Evolutionary conservation across 37 sponge, comb jelly and placozoan species (phyloP).

Genomic region (Diacarnus erythraeanus): DNA sequence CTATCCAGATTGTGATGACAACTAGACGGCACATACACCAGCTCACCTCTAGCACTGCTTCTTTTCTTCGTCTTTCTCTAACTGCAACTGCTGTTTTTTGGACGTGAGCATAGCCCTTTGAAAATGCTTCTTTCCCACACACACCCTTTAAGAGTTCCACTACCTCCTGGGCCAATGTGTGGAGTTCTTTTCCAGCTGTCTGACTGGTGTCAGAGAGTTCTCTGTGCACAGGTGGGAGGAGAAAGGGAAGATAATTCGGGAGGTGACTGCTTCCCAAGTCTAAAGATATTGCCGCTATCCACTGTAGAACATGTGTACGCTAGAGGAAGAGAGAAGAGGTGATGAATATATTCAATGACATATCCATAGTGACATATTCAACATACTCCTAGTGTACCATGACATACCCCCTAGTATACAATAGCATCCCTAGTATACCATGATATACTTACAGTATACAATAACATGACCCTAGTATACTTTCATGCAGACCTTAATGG

Average conservation of each 20-base stretch:
- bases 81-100: slow-evolving; percentile 34
- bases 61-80: slow-evolving; percentile 63
- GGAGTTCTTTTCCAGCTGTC: slow-evolving; percentile 48
- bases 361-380: too few relatives aligned
- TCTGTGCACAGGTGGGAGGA: slow-evolving; percentile 66
- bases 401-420: too few relatives aligned
- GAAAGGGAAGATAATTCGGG: slow-evolving; percentile 25
- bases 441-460: neutral
- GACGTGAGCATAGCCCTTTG: slow-evolving; percentile 53
- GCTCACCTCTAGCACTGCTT: slow-evolving; percentile 71
- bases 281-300: slow-evolving; percentile 78
- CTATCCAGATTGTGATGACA: neutral
- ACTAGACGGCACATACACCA: too few relatives aligned
- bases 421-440: neutral
- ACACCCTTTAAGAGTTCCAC: slow-evolving; percentile 60
- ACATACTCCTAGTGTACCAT: too few relatives aligned
- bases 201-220: slow-evolving; percentile 51
- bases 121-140: slow-evolving; percentile 68
- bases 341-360: neutral
- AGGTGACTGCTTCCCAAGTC: slow-evolving; percentile 51
- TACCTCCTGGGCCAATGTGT: slow-evolving; percentile 66
- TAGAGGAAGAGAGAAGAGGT: slow-evolving; percentile 15
- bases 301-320: slow-evolving; percentile 78
- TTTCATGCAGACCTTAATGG: slow-evolving; percentile 54
- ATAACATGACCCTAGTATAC: neutral